Percentiles rank a stretch among this genome's conserved stretches.
These are phyloP conservation scores for Dastarcus helophoroides DNA, from an alignment of 2,888 invertebrate species.

Conservation along the genomic window DNA sequence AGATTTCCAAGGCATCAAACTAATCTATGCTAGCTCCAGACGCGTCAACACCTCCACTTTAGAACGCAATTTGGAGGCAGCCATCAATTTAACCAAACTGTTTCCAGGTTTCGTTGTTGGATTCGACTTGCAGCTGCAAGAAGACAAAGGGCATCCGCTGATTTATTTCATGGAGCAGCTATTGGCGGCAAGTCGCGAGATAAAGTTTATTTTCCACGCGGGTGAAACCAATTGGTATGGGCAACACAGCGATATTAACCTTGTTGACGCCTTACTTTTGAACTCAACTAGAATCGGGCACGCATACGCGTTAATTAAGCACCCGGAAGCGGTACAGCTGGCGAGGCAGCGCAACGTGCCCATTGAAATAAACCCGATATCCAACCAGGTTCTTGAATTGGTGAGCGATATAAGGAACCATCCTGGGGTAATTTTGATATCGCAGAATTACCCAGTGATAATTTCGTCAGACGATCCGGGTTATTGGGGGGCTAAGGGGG, in stretches of 20 bases:
- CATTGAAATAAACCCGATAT: constrained; percentile 68
- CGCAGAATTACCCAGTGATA: constrained; percentile 58
- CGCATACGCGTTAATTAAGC: constrained; percentile 61
- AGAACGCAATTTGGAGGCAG: constrained; percentile 22
- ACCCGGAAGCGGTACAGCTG: constrained; percentile 52
- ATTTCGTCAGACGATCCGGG: constrained; percentile 72
- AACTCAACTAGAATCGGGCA: constrained; percentile 69
- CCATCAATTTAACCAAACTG: constrained; percentile 33
- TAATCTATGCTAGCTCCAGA: constrained; percentile 51
- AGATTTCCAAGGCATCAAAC: constrained; percentile 46
- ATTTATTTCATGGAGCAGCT: constrained; percentile 49
- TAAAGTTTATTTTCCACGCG: constrained; percentile 67
- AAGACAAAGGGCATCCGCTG: constrained; percentile 57
- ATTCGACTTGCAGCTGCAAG: constrained; percentile 72
- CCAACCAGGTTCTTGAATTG: constrained; percentile 59
- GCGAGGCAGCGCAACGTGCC: constrained; percentile 50
- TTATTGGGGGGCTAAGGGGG: constrained; percentile 58
- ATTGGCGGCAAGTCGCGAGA: constrained; percentile 36
- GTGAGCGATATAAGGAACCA: constrained; percentile 66
- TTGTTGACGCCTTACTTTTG: constrained; percentile 64
- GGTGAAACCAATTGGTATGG: constrained; percentile 69
- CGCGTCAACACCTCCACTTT: constrained; percentile 28
- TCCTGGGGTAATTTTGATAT: constrained; percentile 53
- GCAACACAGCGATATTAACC: constrained; percentile 55
- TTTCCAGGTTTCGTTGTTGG: constrained; percentile 61